Percentiles rank a stretch among this genome's conserved stretches.
phyloP scores from a whole-genome alignment of 2,888 invertebrate genomes.

The Chrysolina oricalcia region DNA sequence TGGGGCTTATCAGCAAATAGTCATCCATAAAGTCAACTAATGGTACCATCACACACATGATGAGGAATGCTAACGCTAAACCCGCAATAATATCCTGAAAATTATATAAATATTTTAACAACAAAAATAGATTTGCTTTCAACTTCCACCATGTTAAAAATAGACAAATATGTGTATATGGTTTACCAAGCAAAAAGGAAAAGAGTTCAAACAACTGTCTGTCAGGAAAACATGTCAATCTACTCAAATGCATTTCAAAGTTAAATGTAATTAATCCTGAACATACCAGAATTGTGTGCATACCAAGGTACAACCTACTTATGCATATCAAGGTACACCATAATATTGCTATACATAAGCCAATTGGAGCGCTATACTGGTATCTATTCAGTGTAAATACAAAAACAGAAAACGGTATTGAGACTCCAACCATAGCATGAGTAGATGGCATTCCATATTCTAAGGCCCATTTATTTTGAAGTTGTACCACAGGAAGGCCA shows the following conservation, averaged over 20 bases:
- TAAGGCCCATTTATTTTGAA: slow-evolving; percentile 91
- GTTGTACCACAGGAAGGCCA: slow-evolving; percentile 85
- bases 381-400: slow-evolving; percentile 88
- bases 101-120: not conserved
- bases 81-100: slow-evolving; percentile 90
- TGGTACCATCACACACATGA: slow-evolving; percentile 84
- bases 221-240: no score
- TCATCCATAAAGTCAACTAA: slow-evolving; percentile 83
- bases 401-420: slow-evolving; percentile 89
- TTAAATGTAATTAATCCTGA: not conserved
- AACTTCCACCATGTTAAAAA: no score
- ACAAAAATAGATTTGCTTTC: no score
- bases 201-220: no score
- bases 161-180: no score
- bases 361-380: slow-evolving; percentile 79
- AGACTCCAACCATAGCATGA: slow-evolving; percentile 92
- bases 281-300: slow-evolving; percentile 92
- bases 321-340: slow-evolving; percentile 87
- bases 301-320: slow-evolving; percentile 92
- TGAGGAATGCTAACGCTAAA: slow-evolving; percentile 77
- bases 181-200: no score
- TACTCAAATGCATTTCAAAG: not conserved
- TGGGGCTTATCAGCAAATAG: slow-evolving; percentile 79
- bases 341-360: slow-evolving; percentile 75
- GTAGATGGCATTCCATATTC: slow-evolving; percentile 98